Evolutionary conservation across 2,888 invertebrate species (phyloP).

Genomic region (Epinotia ramella): DNA sequence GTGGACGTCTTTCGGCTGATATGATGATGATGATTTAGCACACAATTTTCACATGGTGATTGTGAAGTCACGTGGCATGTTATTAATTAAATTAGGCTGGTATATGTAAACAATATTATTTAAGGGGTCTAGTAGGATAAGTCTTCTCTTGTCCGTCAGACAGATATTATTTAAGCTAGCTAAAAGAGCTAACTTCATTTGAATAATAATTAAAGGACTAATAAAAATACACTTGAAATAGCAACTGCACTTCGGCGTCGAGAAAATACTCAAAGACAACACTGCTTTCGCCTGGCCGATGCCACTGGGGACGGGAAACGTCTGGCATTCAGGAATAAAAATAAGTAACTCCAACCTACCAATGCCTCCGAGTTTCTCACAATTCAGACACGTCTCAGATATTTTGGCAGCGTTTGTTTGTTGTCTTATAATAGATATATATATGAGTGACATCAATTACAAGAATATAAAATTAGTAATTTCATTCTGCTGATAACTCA

Average conservation of each 20-base stretch:
- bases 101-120: too few relatives aligned
- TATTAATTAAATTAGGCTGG: too few relatives aligned
- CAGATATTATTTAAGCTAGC: background rate
- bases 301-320: conserved; percentile 26
- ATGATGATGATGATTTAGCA: too few relatives aligned
- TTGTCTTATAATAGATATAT: background rate
- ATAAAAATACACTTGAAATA: conserved; percentile 26
- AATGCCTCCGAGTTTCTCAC: conserved; percentile 6
- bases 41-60: too few relatives aligned
- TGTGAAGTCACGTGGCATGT: too few relatives aligned
- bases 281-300: conserved; percentile 32
- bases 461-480: too few relatives aligned
- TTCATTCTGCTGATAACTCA: too few relatives aligned
- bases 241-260: conserved; percentile 11
- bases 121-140: too few relatives aligned
- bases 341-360: conserved; percentile 27
- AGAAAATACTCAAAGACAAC: conserved; percentile 33
- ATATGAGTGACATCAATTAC: background rate
- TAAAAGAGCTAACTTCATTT: background rate
- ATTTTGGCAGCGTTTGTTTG: conserved; percentile 27
- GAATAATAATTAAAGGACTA: background rate
- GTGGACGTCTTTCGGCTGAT: too few relatives aligned
- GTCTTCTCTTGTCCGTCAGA: too few relatives aligned
- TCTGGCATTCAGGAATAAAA: conserved; percentile 28
- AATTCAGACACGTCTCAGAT: conserved; percentile 23